Conservation (phyloP, 2,888 invertebrate genomes). For the Eristalinus sepulchralis region DNA sequence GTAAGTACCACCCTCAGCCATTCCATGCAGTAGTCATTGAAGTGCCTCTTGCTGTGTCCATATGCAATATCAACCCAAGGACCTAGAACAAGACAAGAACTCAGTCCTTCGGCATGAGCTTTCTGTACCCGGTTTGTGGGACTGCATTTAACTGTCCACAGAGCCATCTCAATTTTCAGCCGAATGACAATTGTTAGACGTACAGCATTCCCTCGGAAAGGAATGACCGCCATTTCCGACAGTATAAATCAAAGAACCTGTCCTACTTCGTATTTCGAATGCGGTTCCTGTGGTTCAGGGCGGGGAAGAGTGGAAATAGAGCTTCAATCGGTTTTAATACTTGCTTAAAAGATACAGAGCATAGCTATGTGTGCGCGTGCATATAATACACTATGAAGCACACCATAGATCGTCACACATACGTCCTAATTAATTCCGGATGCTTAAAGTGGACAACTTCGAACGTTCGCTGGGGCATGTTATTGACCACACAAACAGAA, state of each 20-base stretch:
- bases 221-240: neutral
- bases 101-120: too few species aligned
- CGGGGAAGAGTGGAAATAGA: neutral
- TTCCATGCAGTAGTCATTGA: too few species aligned
- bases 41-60: too few species aligned
- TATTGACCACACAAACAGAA: conserved; percentile 19
- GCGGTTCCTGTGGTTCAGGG: neutral
- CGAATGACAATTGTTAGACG: neutral
- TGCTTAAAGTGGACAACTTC: conserved; percentile 28
- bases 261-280: neutral
- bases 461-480: conserved; percentile 16
- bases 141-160: neutral
- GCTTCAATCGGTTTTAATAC: neutral
- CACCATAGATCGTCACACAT: conserved; percentile 9
- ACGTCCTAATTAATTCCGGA: conserved; percentile 41
- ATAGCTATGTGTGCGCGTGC: neutral
- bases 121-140: too few species aligned
- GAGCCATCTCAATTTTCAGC: neutral
- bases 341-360: neutral
- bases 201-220: neutral
- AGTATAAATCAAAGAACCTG: neutral
- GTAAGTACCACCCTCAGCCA: too few species aligned
- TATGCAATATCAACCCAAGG: too few species aligned
- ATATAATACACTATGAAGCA: too few species aligned
- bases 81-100: too few species aligned